Conservation (phyloP, 2,797 vertebrate genomes). For the Salmo trutta region DNA sequence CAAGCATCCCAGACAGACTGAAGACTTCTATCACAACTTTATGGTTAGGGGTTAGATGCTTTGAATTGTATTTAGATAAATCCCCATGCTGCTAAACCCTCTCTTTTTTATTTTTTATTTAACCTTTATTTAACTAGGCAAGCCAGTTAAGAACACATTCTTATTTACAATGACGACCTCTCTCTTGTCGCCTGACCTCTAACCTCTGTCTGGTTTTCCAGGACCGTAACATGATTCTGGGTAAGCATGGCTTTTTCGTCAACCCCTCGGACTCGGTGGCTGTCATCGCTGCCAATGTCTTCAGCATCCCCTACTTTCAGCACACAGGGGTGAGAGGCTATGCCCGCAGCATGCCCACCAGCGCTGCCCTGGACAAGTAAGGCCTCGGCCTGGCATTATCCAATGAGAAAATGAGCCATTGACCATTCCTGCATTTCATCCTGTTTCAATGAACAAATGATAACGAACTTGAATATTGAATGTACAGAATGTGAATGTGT, state of each 20-base stretch:
- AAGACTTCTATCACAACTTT: background rate
- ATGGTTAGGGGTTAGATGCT: background rate
- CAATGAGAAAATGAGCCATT: background rate
- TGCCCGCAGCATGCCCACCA: conserved; percentile 96
- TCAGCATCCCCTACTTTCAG: conserved; percentile 96
- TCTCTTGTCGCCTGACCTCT: conserved; percentile 4
- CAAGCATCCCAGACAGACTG: background rate
- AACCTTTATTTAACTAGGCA: too few species aligned
- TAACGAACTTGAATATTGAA: too few species aligned
- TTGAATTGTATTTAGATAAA: background rate
- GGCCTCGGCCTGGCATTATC: conserved; percentile 23
- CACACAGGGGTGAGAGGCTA: conserved; percentile 91
- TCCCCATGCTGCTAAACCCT: background rate
- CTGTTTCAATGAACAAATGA: background rate
- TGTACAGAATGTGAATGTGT: too few species aligned
- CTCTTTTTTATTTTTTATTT: too few species aligned
- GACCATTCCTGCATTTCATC: background rate
- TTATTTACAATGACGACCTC: background rate
- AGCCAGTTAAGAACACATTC: too few species aligned
- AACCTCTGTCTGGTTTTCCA: conserved; percentile 51
- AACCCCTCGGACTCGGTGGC: conserved; percentile 95
- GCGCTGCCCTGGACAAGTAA: conserved; percentile 92
- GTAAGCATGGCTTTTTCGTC: conserved; percentile 91
- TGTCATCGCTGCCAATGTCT: conserved; percentile 95
- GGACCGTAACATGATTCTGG: conserved; percentile 97